Percentiles rank a stretch among this genome's conserved stretches.
Evolutionary conservation across 2,797 vertebrate species (phyloP).

Genomic region (Megaceryle alcyon): DNA sequence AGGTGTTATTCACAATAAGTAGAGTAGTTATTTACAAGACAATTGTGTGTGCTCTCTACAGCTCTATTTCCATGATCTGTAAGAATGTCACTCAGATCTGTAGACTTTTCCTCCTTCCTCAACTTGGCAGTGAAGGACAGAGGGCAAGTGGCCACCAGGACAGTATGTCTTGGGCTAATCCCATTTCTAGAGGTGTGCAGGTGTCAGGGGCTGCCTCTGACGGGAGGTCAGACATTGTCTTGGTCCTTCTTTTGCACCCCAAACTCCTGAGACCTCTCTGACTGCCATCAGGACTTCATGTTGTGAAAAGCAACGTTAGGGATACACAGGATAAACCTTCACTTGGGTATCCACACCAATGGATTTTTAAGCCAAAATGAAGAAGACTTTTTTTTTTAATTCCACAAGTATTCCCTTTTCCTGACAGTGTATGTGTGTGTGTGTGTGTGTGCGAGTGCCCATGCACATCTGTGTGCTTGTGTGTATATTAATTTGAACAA

Average conservation of each 20-base stretch:
- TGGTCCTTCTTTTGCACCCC: neutral
- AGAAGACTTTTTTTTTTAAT: neutral
- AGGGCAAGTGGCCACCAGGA: neutral
- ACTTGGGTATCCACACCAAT: neutral
- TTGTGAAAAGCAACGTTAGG: neutral
- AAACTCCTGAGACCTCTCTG: neutral
- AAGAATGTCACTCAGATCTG: neutral
- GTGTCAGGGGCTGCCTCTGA: neutral
- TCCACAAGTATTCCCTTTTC: neutral
- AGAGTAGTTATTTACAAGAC: neutral
- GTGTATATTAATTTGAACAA: neutral
- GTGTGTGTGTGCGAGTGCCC: accelerated
- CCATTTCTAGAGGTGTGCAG: neutral
- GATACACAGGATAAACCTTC: neutral
- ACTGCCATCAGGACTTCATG: neutral
- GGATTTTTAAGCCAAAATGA: neutral
- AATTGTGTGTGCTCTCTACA: accelerated
- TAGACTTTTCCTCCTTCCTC: neutral
- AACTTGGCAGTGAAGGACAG: neutral
- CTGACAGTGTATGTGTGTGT: neutral
- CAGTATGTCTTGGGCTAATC: neutral
- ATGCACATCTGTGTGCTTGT: neutral
- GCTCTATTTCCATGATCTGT: neutral
- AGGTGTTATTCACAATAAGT: neutral
- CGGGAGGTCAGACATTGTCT: neutral